phyloP scores from a whole-genome alignment of 2,888 invertebrate genomes.

The Polylopha cassiicola region DNA sequence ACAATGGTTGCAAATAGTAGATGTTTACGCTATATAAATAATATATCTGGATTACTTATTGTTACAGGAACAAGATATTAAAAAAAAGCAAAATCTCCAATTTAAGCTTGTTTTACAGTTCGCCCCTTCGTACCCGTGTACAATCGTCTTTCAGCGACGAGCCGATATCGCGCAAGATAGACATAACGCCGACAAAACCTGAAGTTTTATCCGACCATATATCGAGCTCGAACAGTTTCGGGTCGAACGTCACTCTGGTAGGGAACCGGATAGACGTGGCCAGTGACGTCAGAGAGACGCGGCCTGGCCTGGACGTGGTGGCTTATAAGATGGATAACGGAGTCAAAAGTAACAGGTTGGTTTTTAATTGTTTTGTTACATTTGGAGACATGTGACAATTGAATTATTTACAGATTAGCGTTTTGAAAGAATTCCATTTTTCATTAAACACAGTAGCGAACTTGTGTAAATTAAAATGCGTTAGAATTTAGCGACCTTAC shows the following conservation, averaged over 20 bases:
- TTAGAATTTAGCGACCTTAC: no score
- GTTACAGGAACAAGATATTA: no score
- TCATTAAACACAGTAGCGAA: no score
- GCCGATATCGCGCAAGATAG: conserved; percentile 46
- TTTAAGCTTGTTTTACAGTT: no score
- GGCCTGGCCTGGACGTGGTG: conserved; percentile 77
- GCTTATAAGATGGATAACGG: conserved; percentile 81
- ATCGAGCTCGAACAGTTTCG: conserved; percentile 82
- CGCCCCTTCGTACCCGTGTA: conserved; percentile 51
- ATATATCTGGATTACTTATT: no score
- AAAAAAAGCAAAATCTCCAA: no score
- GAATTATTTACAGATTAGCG: no score
- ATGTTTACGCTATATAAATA: no score
- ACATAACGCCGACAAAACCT: conserved; percentile 37
- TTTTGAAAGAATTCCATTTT: no score
- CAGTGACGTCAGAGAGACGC: conserved; percentile 46
- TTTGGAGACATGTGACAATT: no score
- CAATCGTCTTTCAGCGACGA: conserved; percentile 61
- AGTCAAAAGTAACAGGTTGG: conserved; percentile 59
- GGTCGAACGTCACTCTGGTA: conserved; percentile 87
- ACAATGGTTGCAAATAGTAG: no score
- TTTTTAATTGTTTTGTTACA: neutral
- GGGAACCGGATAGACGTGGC: conserved; percentile 92
- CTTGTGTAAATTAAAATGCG: no score
- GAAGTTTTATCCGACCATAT: conserved; percentile 51